These are phyloP conservation scores for Hemithea aestivaria DNA, from an alignment of 2,888 invertebrate species.

Conservation along the genomic window DNA sequence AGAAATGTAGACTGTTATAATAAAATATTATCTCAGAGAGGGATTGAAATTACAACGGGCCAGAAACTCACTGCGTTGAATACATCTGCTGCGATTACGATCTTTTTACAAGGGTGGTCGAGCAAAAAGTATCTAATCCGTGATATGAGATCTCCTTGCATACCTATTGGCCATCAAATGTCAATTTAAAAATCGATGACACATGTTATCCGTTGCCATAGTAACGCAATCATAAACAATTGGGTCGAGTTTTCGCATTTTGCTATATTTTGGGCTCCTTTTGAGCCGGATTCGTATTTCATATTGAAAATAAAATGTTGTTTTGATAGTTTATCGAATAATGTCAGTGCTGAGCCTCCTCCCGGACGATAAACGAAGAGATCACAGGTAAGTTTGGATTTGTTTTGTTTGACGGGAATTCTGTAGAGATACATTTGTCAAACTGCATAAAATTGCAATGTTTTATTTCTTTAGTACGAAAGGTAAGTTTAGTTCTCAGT, in stretches of 20 bases:
- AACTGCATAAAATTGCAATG: too few relatives aligned
- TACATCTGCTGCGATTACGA: too few relatives aligned
- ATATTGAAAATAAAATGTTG: conserved; percentile 50
- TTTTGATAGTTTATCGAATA: conserved; percentile 36
- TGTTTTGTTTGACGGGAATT: neutral
- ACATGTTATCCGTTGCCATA: conserved; percentile 50
- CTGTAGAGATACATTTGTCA: neutral
- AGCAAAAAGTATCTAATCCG: neutral
- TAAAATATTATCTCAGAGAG: too few relatives aligned
- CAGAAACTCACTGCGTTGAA: too few relatives aligned
- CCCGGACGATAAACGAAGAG: conserved; percentile 70
- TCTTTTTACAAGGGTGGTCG: too few relatives aligned
- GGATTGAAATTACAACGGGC: too few relatives aligned
- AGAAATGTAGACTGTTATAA: too few relatives aligned
- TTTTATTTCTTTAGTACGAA: too few relatives aligned
- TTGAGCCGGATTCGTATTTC: conserved; percentile 33
- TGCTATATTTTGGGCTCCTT: conserved; percentile 25
- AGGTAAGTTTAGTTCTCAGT: too few relatives aligned
- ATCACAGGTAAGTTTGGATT: conserved; percentile 42
- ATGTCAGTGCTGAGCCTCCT: conserved; percentile 75
- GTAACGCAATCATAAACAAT: conserved; percentile 48
- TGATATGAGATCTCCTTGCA: conserved; percentile 17
- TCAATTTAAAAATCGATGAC: conserved; percentile 47
- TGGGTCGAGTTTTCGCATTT: conserved; percentile 28
- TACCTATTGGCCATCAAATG: conserved; percentile 34